Base-by-base conservation (phyloP, 2,113 vertebrate genomes). In the Podarcis cretensis region DNA sequence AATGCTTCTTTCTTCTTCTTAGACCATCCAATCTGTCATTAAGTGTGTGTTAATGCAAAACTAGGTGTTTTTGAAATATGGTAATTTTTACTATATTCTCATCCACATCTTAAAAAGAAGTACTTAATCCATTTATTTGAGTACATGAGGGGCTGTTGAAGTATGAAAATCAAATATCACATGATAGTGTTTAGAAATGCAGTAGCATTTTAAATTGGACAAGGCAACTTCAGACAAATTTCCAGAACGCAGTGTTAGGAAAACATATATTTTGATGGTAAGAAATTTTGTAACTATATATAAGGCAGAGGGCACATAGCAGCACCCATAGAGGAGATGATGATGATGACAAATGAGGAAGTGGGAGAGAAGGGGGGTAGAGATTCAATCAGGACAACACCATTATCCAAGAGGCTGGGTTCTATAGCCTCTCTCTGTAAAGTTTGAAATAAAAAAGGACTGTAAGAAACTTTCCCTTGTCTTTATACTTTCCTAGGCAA, bases 51-150 rank as follows among this genome's bases (percentile, higher is more conserved):
- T 37, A 25, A 76, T 9, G 43, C 25, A 12, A 2, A 90, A 40
- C 3, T 1, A 43, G 27, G 7, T 21, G 7, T 71, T 54, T 81
- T 57, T 57, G 2, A 0, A 83, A 30, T 2, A 66, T 0, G 0
- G 89, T 0, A 14, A 23, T 77, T 90, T 90, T 86, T 13, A 18
- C 48, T 54, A 16, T 81, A 25, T 71, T 74, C 3, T 21, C 83
- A 30, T 32, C 74, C 9, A 71, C 0, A 27, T 0, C 37, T 37
- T 7, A 0, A 1, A n/a, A 4, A 12, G 1, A 35, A 82, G 35
- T 6, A 0, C 20, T 78, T 32, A 1, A 87, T 65, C 1, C 12
- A 0, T 73, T 84, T 79, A 81, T 7, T 18, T 37, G 0, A 69
- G 13, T 13, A 82, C 27, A 76, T 73, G 1, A n/a, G 85, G 85